phyloP scores from a whole-genome alignment of 2,113 vertebrate genomes.

The Epinephelus lanceolatus region DNA sequence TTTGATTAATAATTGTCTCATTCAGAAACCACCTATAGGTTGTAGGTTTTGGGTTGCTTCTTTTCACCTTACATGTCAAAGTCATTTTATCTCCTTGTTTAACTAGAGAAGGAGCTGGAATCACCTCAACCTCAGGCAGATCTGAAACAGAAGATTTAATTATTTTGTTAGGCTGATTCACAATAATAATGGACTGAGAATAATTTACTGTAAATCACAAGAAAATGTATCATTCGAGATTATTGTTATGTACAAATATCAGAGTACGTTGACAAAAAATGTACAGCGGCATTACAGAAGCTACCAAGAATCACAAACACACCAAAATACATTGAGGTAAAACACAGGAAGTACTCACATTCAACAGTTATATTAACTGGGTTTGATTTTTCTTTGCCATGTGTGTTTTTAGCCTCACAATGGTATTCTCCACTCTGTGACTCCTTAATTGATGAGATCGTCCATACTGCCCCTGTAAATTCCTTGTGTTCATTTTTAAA shows the following conservation, averaged over 20 bases:
- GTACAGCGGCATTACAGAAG: not conserved
- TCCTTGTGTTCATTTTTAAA: not conserved
- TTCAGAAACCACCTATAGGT: slow-evolving; percentile 35
- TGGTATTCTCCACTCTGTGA: slow-evolving; percentile 52
- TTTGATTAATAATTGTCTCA: fast-evolving
- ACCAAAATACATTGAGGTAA: not conserved
- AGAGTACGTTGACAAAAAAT: not conserved
- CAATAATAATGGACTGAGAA: not conserved
- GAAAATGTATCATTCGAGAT: no score
- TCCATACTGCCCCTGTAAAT: fast-evolving
- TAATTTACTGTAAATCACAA: not conserved
- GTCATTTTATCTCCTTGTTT: not conserved
- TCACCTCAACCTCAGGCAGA: slow-evolving; percentile 53
- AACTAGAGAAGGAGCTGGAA: not conserved
- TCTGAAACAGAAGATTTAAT: slow-evolving; percentile 60
- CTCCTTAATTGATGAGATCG: fast-evolving
- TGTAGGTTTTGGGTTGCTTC: not conserved
- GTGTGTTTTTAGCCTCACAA: slow-evolving; percentile 59
- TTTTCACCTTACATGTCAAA: slow-evolving; percentile 53
- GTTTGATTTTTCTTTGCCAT: fast-evolving
- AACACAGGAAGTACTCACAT: slow-evolving; percentile 67
- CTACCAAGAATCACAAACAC: not conserved
- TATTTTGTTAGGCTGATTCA: not conserved
- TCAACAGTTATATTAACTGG: not conserved
- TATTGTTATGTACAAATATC: not conserved